Base-by-base conservation (phyloP, 2,888 invertebrate species). In the Cheilosia vernalis region DNA sequence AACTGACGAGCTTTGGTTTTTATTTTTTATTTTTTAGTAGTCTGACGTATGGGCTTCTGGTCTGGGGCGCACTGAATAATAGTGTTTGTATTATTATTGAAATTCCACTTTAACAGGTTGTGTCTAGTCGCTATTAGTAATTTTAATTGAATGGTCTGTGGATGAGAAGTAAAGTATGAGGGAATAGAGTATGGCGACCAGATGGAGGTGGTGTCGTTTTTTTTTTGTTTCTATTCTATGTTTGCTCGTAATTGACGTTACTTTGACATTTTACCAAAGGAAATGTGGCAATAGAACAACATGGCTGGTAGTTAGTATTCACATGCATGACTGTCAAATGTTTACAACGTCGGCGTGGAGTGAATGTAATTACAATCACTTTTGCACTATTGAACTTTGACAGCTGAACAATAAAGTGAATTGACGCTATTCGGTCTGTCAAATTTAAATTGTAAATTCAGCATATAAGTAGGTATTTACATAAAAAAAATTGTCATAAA, bases 31-130 rank as follows among this genome's bases (percentile, higher is more conserved):
- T 83, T 61, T 72, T 60, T 78, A 37, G 47, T 58, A 69, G 80
- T 84, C 84, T 84, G 84, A 84, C 84, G 84, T 79, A 84, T 73
- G 74, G 69, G 80, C 70, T 79, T 79, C 74, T 84, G 74, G 84
- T 84, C 79, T 79, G 79, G 73, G 47, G 74, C 49, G 66, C 69
- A 74, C 58, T 84, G 80, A 80, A 74, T 80, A 80, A 84, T 80
- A 80, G 84, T 79, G 84, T 80, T 80, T 84, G 66, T 80, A 70
- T 78, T 58, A 72, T 60, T 70, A 79, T 72, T 79, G 79, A 85
- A 85, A 81, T 85, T 85, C 85, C 85, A 85, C 85, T 85, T 85
- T 85, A 85, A 81, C 85, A 85, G 85, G 85, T 85, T 85, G 85
- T 81, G 85, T 85, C 85, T 85, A 85, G 85, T 80, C 85, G 76